Conservation (phyloP, 2,888 invertebrate species). For the Cosmia pyralina region DNA sequence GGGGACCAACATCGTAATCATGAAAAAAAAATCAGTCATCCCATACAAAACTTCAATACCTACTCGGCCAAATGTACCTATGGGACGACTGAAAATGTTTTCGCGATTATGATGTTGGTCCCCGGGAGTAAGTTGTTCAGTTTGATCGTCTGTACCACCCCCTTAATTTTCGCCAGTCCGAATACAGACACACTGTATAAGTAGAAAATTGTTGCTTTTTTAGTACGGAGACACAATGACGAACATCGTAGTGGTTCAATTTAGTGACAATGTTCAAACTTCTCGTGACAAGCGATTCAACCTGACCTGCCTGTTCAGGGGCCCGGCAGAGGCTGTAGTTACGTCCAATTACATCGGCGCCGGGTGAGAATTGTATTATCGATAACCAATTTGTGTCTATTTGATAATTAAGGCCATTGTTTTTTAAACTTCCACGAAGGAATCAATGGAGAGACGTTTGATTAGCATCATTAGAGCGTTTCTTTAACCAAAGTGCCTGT, state of each 20-base stretch:
- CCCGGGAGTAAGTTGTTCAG: too few relatives aligned
- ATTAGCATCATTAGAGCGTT: conserved; percentile 29
- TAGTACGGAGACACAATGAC: conserved; percentile 98
- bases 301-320: conserved; percentile 97
- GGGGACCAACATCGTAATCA: too few relatives aligned
- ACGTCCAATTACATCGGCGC: conserved; percentile 98
- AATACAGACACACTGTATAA: too few relatives aligned
- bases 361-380: conserved; percentile 91
- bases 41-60: too few relatives aligned
- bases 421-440: neutral
- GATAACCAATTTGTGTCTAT: conserved; percentile 62
- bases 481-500: neutral
- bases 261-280: conserved; percentile 97
- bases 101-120: too few relatives aligned
- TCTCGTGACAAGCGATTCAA: conserved; percentile 97
- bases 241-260: conserved; percentile 98
- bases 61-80: too few relatives aligned
- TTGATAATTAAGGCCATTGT: conserved; percentile 62
- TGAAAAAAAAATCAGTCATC: too few relatives aligned
- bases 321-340: conserved; percentile 97
- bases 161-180: too few relatives aligned
- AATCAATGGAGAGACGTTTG: neutral
- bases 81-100: too few relatives aligned
- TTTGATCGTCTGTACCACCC: too few relatives aligned
- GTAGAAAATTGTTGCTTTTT: conserved; percentile 36